Base-by-base conservation (phyloP, 2,797 vertebrate genomes). In the Eulemur albifrons region DNA sequence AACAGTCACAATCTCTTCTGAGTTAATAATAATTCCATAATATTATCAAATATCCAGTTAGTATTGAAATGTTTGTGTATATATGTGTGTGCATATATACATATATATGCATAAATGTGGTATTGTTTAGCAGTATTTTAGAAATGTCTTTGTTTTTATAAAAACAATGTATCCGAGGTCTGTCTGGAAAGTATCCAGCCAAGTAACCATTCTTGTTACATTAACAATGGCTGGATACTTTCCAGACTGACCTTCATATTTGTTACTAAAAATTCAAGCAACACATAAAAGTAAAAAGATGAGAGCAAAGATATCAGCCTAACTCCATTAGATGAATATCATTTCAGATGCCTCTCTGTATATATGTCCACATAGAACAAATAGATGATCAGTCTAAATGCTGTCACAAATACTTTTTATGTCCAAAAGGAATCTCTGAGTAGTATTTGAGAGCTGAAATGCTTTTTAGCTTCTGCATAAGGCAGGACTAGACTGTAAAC, bases 231-330 rank as follows among this genome's bases (percentile, higher is more conserved):
- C 54, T 57, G 21, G 54, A 57, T 57, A 57, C 54, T 57, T 57
- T 57, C 54, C 54, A 23, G 54, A 57, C 54, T 23, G 54, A 57
- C 54, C 54, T 57, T 57, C 54, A 23, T 79, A 40, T 43, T 85
- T 93, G 48, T 90, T 79, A 54, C 69, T 67, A 91, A 93, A 93
- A 91, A 70, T 93, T 95, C 23, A 59, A 82, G 52, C 45, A 77
- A 81, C 13, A 48, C 21, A 81, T 30, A 88, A 43, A 69, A 70
- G 25, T 43, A 59, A 75, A 84, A 93, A 32, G 59, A 17, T 48
- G 65, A 54, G 35, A 52, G 8, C 32, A 70, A 48, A 94, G 82
- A n/a, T 52, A 65, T 38, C 30, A 65, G 21, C 35, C 48, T 35
- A 32, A 8, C 52, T 50, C n/a, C 40, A 27, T 77, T 76, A 35